Percentiles rank a stretch among this genome's conserved stretches.
phyloP scores from a whole-genome alignment of 2,113 vertebrate species.

The Oenanthe oenanthe region DNA sequence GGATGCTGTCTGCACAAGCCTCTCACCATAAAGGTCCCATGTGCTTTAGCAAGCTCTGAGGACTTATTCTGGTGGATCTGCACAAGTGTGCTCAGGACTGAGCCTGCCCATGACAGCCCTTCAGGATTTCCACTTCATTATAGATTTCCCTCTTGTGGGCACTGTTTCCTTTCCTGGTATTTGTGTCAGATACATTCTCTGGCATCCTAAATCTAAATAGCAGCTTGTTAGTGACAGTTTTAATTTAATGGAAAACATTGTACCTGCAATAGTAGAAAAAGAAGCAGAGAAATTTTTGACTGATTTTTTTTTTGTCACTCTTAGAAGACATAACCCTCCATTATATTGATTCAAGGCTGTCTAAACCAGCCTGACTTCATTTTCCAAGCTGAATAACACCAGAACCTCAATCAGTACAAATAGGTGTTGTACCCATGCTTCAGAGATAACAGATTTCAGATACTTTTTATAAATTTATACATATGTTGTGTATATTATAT shows the following conservation, averaged over 20 bases:
- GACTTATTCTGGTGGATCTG: background rate
- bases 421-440: accelerated
- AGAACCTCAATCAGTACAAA: background rate
- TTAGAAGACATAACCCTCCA: background rate
- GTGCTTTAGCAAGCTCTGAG: background rate
- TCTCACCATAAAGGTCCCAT: background rate
- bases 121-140: background rate
- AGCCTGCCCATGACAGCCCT: background rate
- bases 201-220: background rate
- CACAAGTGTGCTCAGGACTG: background rate
- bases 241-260: background rate
- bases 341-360: background rate
- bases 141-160: background rate
- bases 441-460: background rate
- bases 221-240: background rate
- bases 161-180: background rate
- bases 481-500: too few relatives aligned
- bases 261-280: background rate
- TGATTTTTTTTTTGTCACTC: background rate
- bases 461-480: background rate
- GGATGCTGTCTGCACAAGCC: background rate
- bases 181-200: background rate
- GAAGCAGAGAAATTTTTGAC: background rate
- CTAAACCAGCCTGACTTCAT: background rate
- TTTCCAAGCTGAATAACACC: background rate